These are phyloP conservation scores for Eleutherodactylus coqui DNA, from an alignment of 2,797 vertebrate genomes.

Conservation along the genomic window DNA sequence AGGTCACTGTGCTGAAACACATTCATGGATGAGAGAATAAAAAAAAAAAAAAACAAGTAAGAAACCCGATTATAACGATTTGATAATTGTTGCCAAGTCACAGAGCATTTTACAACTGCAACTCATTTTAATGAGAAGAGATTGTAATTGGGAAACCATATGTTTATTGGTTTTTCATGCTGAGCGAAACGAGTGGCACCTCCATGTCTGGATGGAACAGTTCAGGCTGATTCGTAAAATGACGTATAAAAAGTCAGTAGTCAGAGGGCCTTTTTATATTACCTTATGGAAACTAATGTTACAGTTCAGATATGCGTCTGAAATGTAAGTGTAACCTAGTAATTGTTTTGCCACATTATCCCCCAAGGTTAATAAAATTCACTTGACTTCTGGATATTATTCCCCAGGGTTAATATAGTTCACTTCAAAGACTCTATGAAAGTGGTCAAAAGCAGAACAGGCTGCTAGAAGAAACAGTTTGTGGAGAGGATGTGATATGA, in stretches of 20 bases:
- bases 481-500: too few species aligned
- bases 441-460: too few species aligned
- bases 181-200: background rate
- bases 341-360: too few species aligned
- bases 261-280: background rate
- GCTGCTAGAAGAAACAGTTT: too few species aligned
- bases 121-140: background rate
- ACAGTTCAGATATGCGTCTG: too few species aligned
- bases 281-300: background rate
- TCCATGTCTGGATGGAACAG: background rate
- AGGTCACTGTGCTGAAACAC: background rate
- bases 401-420: too few species aligned
- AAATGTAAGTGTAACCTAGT: too few species aligned
- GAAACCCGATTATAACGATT: background rate
- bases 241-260: background rate
- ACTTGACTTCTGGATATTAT: too few species aligned
- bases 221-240: background rate
- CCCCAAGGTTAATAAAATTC: too few species aligned
- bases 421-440: too few species aligned
- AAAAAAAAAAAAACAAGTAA: too few species aligned
- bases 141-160: background rate
- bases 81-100: background rate
- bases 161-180: constrained; percentile 11
- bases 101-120: background rate
- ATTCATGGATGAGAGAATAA: background rate